phyloP scores from a whole-genome alignment of 2,113 vertebrate species.

The Stegostoma tigrinum region DNA sequence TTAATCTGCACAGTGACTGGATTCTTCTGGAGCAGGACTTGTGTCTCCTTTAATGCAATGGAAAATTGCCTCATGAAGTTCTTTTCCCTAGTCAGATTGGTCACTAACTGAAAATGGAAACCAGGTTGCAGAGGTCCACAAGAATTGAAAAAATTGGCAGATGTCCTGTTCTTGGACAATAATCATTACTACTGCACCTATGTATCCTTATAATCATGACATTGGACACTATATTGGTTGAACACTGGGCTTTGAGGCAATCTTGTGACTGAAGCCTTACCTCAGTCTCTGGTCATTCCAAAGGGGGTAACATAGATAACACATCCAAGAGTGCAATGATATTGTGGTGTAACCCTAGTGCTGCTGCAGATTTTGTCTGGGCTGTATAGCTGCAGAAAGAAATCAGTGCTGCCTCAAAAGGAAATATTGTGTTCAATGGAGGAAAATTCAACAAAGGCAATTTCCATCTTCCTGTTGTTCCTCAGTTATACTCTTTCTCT shows the following conservation, averaged over 20 bases:
- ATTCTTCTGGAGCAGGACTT: too few species aligned
- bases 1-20: too few species aligned
- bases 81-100: too few species aligned
- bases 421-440: not conserved
- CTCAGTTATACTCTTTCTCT: not conserved
- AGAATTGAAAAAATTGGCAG: too few species aligned
- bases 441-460: not conserved
- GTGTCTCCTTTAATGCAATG: too few species aligned
- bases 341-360: not conserved
- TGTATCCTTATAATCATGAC: not conserved
- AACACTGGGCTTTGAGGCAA: not conserved
- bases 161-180: too few species aligned
- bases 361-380: not conserved
- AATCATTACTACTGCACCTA: too few species aligned
- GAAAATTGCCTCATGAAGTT: too few species aligned
- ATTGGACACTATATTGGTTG: not conserved
- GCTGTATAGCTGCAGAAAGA: not conserved
- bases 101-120: too few species aligned
- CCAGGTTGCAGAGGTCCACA: too few species aligned
- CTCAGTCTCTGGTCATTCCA: not conserved
- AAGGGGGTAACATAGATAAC: not conserved
- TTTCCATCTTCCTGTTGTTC: not conserved
- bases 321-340: not conserved
- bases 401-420: not conserved
- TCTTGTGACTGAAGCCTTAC: not conserved